Conservation (phyloP, 30 jellyfish, hydroid and myxozoan species). For the Cassiopea xamachana region DNA sequence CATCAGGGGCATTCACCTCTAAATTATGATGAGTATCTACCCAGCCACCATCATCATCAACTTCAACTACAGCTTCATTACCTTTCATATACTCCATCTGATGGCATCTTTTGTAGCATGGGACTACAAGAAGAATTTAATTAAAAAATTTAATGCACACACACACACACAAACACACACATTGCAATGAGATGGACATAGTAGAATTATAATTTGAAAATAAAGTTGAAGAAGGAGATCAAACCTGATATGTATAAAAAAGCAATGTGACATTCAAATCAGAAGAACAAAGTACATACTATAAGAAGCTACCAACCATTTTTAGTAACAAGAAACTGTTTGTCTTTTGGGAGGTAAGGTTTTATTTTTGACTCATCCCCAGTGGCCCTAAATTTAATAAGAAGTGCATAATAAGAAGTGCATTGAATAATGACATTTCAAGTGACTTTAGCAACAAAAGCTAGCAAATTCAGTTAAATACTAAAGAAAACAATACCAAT, state of each 20-base stretch:
- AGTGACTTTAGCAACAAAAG: too few relatives aligned
- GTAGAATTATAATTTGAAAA: too few relatives aligned
- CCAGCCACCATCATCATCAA: slow-evolving; percentile 99
- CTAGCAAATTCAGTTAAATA: too few relatives aligned
- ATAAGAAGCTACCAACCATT: slow-evolving; percentile 74
- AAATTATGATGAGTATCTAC: slow-evolving; percentile 97
- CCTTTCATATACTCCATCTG: slow-evolving; percentile 89
- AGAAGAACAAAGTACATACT: not conserved
- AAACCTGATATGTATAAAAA: too few relatives aligned
- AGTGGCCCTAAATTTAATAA: slow-evolving; percentile 76
- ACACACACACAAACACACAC: too few relatives aligned
- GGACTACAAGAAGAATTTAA: slow-evolving; percentile 51
- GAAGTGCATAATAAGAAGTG: not conserved
- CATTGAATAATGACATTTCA: too few relatives aligned
- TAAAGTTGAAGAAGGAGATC: too few relatives aligned
- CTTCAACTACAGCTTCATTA: slow-evolving; percentile 90
- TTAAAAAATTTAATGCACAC: too few relatives aligned
- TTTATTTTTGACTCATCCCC: slow-evolving; percentile 93
- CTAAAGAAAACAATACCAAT: too few relatives aligned
- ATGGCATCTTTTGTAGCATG: slow-evolving; percentile 95
- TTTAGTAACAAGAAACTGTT: slow-evolving; percentile 91
- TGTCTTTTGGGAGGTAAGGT: slow-evolving; percentile 91
- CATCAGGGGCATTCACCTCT: slow-evolving; percentile 68
- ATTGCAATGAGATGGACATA: too few relatives aligned
- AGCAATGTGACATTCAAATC: not conserved